Conservation (phyloP, 2,888 invertebrate species). For the Hylaea fasciaria region DNA sequence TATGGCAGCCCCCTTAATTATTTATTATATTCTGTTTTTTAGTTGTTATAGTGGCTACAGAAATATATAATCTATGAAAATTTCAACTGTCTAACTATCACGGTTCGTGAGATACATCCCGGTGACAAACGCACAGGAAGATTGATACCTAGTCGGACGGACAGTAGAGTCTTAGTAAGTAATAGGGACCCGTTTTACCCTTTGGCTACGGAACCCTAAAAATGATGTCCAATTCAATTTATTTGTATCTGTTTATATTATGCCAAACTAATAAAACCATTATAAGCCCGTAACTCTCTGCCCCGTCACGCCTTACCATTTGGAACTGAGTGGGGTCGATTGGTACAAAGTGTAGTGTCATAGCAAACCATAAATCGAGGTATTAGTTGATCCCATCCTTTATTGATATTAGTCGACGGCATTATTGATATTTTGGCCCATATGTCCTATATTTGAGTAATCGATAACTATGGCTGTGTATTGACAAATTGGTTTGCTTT, state of each 20-base stretch:
- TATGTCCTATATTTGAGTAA: constrained; percentile 12
- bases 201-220: no score
- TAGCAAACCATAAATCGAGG: constrained; percentile 73
- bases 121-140: no score
- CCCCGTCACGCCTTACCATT: constrained; percentile 72
- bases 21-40: no score
- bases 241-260: constrained; percentile 48
- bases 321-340: constrained; percentile 46
- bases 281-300: constrained; percentile 64
- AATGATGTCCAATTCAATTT: constrained; percentile 26
- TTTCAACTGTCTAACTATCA: no score
- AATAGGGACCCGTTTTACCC: no score
- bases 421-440: constrained; percentile 47
- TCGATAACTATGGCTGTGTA: background rate
- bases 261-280: constrained; percentile 55
- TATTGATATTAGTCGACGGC: constrained; percentile 46
- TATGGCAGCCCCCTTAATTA: no score
- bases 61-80: no score
- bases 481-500: no score
- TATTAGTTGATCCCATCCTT: constrained; percentile 58
- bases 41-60: no score
- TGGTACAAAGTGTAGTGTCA: constrained; percentile 50
- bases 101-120: no score
- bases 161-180: no score
- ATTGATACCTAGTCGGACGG: no score